Evolutionary conservation across 2,113 vertebrate species (phyloP).

Genomic region (Sylvicapra grimmia): DNA sequence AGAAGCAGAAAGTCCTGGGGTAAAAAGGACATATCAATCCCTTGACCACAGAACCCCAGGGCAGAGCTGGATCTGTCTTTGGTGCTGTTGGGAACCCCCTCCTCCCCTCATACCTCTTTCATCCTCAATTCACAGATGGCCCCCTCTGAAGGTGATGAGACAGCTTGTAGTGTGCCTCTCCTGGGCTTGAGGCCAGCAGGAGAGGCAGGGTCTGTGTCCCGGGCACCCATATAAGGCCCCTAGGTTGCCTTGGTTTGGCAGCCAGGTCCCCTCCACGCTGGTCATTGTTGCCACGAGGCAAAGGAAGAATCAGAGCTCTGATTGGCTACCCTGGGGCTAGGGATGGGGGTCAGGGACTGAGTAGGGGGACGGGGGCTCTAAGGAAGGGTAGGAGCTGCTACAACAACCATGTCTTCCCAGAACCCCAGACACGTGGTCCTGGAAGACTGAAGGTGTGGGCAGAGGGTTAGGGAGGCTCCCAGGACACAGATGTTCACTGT

Average conservation of each 20-base stretch:
- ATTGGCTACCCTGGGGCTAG: neutral
- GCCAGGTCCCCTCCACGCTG: neutral
- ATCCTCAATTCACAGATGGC: neutral
- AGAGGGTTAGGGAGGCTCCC: neutral
- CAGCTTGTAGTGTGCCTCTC: neutral
- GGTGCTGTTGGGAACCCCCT: neutral
- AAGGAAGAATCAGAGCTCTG: neutral
- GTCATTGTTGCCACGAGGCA: neutral
- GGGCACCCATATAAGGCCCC: neutral
- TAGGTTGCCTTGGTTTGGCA: neutral
- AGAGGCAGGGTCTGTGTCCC: neutral
- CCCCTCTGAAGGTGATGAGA: neutral
- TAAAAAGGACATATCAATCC: neutral
- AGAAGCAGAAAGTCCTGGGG: neutral
- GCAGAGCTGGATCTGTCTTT: neutral
- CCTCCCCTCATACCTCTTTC: neutral
- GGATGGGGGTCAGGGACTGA: neutral
- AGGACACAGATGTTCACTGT: neutral
- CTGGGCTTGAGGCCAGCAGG: neutral
- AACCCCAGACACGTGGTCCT: neutral
- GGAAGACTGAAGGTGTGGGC: neutral
- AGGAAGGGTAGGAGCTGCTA: neutral
- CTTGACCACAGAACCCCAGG: neutral
- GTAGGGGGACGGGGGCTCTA: neutral
- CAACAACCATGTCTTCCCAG: neutral